phyloP scores from a whole-genome alignment of 2,797 vertebrate genomes.

The Orestias chungarensis region DNA sequence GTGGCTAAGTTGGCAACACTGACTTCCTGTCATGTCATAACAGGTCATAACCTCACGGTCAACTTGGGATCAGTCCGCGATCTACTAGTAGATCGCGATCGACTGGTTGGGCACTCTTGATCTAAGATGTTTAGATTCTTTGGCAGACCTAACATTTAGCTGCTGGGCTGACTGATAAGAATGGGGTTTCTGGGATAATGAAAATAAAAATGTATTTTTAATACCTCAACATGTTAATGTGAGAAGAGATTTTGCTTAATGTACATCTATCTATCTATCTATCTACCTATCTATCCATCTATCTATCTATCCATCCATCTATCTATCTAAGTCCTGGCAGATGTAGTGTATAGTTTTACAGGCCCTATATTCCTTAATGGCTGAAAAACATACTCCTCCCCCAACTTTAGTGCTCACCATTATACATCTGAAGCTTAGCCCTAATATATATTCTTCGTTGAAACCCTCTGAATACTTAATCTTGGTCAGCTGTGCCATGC shows the following conservation, averaged over 20 bases:
- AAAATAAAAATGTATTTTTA: slow-evolving; percentile 34
- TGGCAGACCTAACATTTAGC: slow-evolving; percentile 21
- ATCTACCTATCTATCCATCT: slow-evolving; percentile 16
- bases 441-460: slow-evolving; percentile 12
- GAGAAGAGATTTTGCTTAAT: slow-evolving; percentile 58
- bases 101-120: too few species aligned
- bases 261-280: slow-evolving; percentile 25
- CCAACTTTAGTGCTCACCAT: slow-evolving; percentile 4
- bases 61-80: too few species aligned
- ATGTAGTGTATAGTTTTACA: slow-evolving; percentile 8
- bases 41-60: too few species aligned
- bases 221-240: slow-evolving; percentile 48
- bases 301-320: slow-evolving; percentile 22
- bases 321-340: slow-evolving; percentile 14
- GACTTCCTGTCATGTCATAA: too few species aligned
- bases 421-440: slow-evolving; percentile 14
- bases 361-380: slow-evolving; percentile 26
- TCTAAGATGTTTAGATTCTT: too few species aligned
- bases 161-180: slow-evolving; percentile 17
- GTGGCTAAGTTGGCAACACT: too few species aligned
- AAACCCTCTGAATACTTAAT: slow-evolving; percentile 39
- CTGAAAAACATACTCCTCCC: slow-evolving; percentile 30
- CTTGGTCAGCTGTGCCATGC: slow-evolving; percentile 44
- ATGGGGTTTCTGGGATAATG: slow-evolving; percentile 36
- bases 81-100: too few species aligned